Percentiles rank a stretch among this genome's conserved stretches.
phyloP scores from a whole-genome alignment of 1,140 invertebrate species.

The Penaeus vannamei region DNA sequence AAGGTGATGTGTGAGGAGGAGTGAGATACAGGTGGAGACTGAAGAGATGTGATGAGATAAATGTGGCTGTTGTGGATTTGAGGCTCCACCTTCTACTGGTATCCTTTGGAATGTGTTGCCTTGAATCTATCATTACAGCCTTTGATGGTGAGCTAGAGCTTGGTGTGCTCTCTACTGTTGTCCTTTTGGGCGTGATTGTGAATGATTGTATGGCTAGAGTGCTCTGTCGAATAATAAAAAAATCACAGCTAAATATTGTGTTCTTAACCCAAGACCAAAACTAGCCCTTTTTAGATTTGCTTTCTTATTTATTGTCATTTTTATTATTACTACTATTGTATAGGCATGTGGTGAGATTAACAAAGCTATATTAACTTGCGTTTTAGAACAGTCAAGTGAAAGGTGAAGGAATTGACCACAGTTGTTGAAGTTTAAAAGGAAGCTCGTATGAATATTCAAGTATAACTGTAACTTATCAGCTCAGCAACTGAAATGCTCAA shows the following conservation, averaged over 20 bases:
- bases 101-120: constrained; percentile 13
- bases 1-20: background rate
- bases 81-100: background rate
- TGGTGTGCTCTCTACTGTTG: constrained; percentile 56
- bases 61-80: background rate
- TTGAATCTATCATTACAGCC: background rate
- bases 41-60: constrained; percentile 2
- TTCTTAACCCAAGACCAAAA: no score
- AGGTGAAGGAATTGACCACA: no score
- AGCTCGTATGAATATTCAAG: no score
- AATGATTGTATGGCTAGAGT: constrained; percentile 59
- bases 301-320: no score
- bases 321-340: no score
- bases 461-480: no score
- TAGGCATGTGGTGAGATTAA: no score
- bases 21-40: background rate
- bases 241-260: constrained; percentile 52
- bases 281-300: no score
- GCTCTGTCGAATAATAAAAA: constrained; percentile 61
- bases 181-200: constrained; percentile 61
- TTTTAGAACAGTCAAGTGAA: no score
- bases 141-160: constrained; percentile 7
- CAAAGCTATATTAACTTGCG: no score
- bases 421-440: no score
- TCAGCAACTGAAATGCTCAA: no score